Evolutionary conservation across 2,113 vertebrate species (phyloP), one percentile per base, ranked within the genome.

Genomic region (Pseudorhombus dupliciocellatus): DNA sequence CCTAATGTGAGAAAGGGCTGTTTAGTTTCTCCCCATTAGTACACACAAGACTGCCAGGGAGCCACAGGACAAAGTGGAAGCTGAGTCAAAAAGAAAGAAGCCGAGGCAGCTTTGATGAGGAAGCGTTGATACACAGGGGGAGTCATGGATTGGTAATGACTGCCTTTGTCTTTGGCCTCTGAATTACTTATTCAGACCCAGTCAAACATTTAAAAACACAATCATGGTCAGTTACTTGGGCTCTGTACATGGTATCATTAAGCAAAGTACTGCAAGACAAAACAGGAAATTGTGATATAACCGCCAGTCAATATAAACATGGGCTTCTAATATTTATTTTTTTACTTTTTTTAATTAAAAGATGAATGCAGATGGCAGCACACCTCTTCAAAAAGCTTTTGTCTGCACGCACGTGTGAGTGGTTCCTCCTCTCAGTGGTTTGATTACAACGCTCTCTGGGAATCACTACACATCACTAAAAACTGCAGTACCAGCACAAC

Each of bases 41-140:
- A 84, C 75, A 83, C 34, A 60, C 11, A 28, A 68, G 46, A 64
- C 70, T 66, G 85, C 64, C 77, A 75, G 42, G 40, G 62, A 70
- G 64, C 15, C 63, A 37, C 52, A 55, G 62, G 34, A 61, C 0
- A 69, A 82, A 70, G 79, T 56, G 73, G 64, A 76, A 48, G 26
- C 54, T 56, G 60, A 48, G 74, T 62, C 68, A 26, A 58, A 37
- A 75, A 82, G 75, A 26, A 81, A 79, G 79, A 74, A 18, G 59
- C 55, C 0, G 20, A 59, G 68, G 72, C n/a, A n/a, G n/a, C n/a
- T n/a, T n/a, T n/a, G n/a, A n/a, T 72, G 70, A 37, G 67, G 68
- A 80, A 59, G 79, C 64, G 70, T 51, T 67, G 46, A 66, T 64
- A 25, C 58, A 48, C 15, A 70, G 22, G 50, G 42, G 1, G 7